Percentiles rank a stretch among this genome's conserved stretches.
Evolutionary conservation across 2,797 vertebrate genomes (phyloP).

Genomic region (Chrosomus eos): DNA sequence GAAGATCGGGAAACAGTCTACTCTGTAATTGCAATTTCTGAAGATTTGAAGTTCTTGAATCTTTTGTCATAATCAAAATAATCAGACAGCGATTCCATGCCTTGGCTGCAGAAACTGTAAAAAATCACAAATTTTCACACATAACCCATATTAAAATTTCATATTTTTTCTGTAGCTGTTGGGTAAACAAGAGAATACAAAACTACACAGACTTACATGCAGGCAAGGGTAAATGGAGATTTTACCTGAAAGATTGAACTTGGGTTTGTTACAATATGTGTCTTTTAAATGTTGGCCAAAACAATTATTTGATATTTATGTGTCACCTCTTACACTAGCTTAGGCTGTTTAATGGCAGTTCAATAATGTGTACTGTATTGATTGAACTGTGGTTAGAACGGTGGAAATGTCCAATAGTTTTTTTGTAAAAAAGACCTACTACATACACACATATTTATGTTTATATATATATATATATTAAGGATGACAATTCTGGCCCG

Average conservation of each 20-base stretch:
- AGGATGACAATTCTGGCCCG: too few species aligned
- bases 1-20: slow-evolving; percentile 9
- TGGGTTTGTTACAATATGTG: neutral
- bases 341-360: neutral
- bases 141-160: neutral
- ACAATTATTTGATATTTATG: neutral
- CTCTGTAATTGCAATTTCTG: slow-evolving; percentile 13
- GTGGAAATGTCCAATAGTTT: neutral
- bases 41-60: slow-evolving; percentile 37
- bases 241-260: neutral
- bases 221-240: neutral
- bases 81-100: slow-evolving; percentile 37
- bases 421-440: too few species aligned
- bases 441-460: too few species aligned
- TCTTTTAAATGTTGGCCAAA: neutral
- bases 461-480: too few species aligned
- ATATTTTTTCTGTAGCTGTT: neutral
- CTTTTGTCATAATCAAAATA: slow-evolving; percentile 47
- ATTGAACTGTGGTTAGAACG: neutral
- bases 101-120: neutral
- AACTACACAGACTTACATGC: neutral
- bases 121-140: neutral
- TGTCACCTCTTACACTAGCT: neutral
- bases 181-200: neutral
- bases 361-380: too few species aligned